phyloP scores from a whole-genome alignment of 2,888 invertebrate species.

The Arrhopalites spinosus region DNA sequence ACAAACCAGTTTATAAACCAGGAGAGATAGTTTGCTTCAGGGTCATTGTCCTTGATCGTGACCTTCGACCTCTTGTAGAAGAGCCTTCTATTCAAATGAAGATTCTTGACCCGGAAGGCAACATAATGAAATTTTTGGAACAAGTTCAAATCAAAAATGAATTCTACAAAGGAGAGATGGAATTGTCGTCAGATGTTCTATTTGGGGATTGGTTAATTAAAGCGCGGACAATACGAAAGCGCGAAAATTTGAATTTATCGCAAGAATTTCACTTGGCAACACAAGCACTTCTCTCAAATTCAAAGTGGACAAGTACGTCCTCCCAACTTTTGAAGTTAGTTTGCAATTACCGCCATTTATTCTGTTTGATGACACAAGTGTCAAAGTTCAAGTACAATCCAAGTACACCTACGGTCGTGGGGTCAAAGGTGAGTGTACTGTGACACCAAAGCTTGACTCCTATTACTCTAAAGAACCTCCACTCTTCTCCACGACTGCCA shows the following conservation, averaged over 20 bases:
- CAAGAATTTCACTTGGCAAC: too few species aligned
- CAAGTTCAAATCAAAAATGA: conserved; percentile 62
- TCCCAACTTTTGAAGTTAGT: conserved; percentile 89
- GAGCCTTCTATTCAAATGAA: conserved; percentile 53
- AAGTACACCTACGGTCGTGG: conserved; percentile 85
- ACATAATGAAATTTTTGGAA: conserved; percentile 41
- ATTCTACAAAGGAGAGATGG: conserved; percentile 74
- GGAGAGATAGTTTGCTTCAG: conserved; percentile 80
- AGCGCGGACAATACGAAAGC: conserved; percentile 5
- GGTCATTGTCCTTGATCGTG: conserved; percentile 74
- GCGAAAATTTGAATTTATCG: too few species aligned
- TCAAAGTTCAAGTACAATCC: conserved; percentile 64
- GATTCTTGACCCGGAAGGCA: conserved; percentile 42
- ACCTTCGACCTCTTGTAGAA: conserved; percentile 72
- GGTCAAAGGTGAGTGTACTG: conserved; percentile 80
- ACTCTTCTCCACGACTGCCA: too few species aligned
- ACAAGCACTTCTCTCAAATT: conserved; percentile 59
- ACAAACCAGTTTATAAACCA: conserved; percentile 88
- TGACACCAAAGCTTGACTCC: not conserved
- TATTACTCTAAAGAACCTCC: not conserved
- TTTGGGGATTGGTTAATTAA: conserved; percentile 78
- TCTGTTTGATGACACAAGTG: conserved; percentile 76
- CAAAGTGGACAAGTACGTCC: conserved; percentile 85
- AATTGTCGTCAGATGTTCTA: conserved; percentile 80
- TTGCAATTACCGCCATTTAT: conserved; percentile 81